These are phyloP conservation scores for Spheniscus humboldti DNA, from an alignment of 2,797 vertebrate genomes.

Conservation along the genomic window DNA sequence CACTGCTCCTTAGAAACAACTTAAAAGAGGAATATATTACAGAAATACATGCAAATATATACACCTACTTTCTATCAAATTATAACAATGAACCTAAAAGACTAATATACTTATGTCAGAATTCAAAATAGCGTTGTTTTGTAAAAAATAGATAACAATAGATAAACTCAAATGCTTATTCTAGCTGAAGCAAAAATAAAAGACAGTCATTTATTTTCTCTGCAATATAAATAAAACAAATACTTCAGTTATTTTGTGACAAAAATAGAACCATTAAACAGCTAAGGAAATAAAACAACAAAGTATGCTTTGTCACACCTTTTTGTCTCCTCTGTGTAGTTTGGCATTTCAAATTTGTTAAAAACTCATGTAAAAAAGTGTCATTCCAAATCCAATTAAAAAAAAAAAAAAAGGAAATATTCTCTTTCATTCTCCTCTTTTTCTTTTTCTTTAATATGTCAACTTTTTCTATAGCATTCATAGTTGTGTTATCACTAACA, in stretches of 20 bases:
- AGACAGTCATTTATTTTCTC: neutral
- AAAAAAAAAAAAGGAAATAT: neutral
- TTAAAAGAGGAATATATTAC: neutral
- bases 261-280: neutral
- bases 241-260: neutral
- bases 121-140: neutral
- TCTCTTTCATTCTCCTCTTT: neutral
- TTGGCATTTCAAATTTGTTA: neutral
- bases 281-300: neutral
- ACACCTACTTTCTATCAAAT: neutral
- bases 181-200: neutral
- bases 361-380: neutral
- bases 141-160: neutral
- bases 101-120: neutral
- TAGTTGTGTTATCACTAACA: neutral
- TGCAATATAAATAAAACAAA: neutral
- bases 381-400: neutral
- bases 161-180: neutral
- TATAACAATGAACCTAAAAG: neutral
- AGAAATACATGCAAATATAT: neutral
- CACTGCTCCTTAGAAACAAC: neutral
- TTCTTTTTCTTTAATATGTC: neutral
- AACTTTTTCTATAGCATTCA: neutral
- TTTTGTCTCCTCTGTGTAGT: neutral
- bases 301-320: neutral